These are phyloP conservation scores for Merops nubicus DNA, from an alignment of 2,113 vertebrate species.

Conservation along the genomic window DNA sequence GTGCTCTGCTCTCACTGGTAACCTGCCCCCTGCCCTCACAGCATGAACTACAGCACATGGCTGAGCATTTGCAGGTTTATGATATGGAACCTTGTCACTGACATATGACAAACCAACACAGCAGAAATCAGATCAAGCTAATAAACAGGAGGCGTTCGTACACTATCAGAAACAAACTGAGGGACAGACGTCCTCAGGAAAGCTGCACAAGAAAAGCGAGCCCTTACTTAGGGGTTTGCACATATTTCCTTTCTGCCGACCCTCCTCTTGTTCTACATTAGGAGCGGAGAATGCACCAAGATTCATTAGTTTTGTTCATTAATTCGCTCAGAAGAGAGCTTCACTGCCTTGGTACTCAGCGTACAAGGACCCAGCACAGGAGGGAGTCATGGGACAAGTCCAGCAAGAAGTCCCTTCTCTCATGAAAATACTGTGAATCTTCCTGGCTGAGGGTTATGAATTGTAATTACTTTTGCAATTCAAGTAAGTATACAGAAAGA, in stretches of 20 bases:
- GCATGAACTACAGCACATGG: neutral
- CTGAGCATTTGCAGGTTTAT: neutral
- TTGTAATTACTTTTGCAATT: neutral
- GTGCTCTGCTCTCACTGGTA: neutral
- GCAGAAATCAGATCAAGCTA: neutral
- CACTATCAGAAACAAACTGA: neutral
- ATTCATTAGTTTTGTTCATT: neutral
- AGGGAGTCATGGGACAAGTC: neutral
- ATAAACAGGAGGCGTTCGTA: neutral
- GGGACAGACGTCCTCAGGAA: neutral
- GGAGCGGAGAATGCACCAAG: neutral
- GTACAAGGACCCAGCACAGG: neutral
- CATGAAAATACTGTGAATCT: neutral
- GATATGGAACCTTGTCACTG: neutral
- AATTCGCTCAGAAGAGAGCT: neutral
- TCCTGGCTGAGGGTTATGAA: neutral
- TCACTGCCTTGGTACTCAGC: neutral
- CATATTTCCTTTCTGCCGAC: neutral
- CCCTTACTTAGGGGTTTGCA: neutral
- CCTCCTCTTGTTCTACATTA: neutral
- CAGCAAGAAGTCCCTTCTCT: neutral
- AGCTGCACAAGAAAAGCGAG: neutral
- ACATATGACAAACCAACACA: neutral
- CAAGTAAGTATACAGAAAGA: neutral
- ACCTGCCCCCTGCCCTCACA: neutral